Conservation (phyloP, 2,888 invertebrate species). For the Drosophila helvetica region DNA sequence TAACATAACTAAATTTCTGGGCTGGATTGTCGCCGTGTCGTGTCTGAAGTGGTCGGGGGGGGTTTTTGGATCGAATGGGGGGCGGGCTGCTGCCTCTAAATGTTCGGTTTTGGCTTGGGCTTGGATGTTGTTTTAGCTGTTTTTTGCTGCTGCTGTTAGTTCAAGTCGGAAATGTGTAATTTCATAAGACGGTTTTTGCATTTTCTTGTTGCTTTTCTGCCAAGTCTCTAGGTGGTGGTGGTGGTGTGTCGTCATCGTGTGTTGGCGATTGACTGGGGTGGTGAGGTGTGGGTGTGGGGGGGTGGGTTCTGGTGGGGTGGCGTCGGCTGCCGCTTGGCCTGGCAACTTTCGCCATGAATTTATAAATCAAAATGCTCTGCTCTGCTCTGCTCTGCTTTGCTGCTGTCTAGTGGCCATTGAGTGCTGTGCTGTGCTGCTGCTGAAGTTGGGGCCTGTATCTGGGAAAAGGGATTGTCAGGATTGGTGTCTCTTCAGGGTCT, state of each 20-base stretch:
- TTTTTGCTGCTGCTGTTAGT: conserved; percentile 34
- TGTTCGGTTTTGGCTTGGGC: conserved; percentile 60
- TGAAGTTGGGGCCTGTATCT: not conserved
- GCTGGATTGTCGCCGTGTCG: conserved; percentile 15
- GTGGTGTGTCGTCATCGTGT: conserved; percentile 18
- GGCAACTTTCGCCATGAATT: conserved; percentile 78
- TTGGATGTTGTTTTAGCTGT: conserved; percentile 62
- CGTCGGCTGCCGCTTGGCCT: conserved; percentile 71
- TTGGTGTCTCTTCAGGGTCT: conserved; percentile 41
- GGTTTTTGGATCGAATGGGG: not conserved
- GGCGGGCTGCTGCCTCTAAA: conserved; percentile 32
- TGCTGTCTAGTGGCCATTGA: conserved; percentile 66
- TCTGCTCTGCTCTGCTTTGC: conserved; percentile 41
- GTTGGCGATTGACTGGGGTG: not conserved
- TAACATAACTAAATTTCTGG: conserved; percentile 57
- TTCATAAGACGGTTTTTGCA: conserved; percentile 75
- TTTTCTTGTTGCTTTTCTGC: conserved; percentile 53
- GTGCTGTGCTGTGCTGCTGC: conserved; percentile 29
- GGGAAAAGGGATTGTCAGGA: conserved; percentile 21
- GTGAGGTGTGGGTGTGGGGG: conserved; percentile 18
- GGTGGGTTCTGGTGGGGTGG: conserved; percentile 30
- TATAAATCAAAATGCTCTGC: conserved; percentile 72
- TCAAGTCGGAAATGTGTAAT: conserved; percentile 79
- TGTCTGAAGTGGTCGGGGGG: not conserved
- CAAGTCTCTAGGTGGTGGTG: conserved; percentile 66